These are phyloP conservation scores for Blastobasis lacticolella DNA, from an alignment of 2,888 invertebrate species.

Conservation along the genomic window DNA sequence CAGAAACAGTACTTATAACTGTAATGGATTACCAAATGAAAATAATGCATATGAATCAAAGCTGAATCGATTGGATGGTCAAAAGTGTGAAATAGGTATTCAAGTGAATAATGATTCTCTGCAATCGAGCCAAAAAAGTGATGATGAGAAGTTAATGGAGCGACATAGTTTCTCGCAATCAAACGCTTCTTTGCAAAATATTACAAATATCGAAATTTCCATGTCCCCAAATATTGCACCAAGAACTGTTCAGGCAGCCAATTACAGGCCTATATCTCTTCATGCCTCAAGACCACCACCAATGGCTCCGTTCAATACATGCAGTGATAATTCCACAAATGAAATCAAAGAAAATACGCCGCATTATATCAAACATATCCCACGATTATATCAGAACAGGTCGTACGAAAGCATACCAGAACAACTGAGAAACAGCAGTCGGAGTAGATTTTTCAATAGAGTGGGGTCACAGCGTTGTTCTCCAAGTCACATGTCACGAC, in stretches of 20 bases:
- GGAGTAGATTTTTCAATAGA: constrained; percentile 61
- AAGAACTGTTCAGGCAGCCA: constrained; percentile 38
- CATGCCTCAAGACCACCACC: constrained; percentile 49
- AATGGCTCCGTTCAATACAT: constrained; percentile 31
- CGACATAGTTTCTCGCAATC: constrained; percentile 48
- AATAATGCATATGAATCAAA: constrained; percentile 24
- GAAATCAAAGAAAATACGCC: constrained; percentile 61
- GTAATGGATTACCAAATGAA: constrained; percentile 12
- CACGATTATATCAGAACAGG: constrained; percentile 61
- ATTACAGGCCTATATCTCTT: constrained; percentile 65
- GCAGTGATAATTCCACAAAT: constrained; percentile 48
- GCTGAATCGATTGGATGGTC: constrained; percentile 30
- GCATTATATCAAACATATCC: constrained; percentile 60
- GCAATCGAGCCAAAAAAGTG: constrained; percentile 62
- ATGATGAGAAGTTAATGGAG: constrained; percentile 67
- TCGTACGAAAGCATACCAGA: constrained; percentile 69
- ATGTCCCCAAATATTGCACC: constrained; percentile 49
- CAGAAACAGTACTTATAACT: too few species aligned
- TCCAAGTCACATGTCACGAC: constrained; percentile 45
- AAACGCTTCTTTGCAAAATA: constrained; percentile 61
- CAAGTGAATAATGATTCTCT: constrained; percentile 45
- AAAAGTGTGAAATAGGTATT: constrained; percentile 47
- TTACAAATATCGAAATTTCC: constrained; percentile 66
- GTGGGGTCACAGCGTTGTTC: constrained; percentile 62
- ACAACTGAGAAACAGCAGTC: constrained; percentile 54